These are phyloP conservation scores for Caenorhabditis angaria DNA, from an alignment of 2,888 invertebrate genomes.

Conservation along the genomic window DNA sequence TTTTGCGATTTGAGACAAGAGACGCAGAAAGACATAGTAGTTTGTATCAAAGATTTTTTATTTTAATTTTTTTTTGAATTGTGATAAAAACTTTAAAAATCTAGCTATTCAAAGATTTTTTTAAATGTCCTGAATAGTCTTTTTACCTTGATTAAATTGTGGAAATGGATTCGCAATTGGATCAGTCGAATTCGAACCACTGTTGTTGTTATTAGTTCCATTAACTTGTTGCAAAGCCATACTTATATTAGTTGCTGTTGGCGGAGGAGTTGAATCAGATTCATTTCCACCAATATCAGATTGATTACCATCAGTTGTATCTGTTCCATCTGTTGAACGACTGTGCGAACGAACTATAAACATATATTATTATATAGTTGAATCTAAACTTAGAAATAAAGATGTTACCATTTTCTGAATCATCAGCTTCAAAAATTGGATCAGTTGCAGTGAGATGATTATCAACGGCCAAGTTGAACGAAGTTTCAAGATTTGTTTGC, in stretches of 20 bases:
- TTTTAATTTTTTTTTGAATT: too few species aligned
- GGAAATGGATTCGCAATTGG: constrained; percentile 28
- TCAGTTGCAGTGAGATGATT: background rate
- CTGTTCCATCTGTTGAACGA: constrained; percentile 44
- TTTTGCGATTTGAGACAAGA: background rate
- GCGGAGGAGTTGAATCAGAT: constrained; percentile 31
- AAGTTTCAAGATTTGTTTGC: background rate
- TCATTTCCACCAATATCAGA: constrained; percentile 33
- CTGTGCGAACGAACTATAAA: constrained; percentile 10
- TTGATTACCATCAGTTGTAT: constrained; percentile 37
- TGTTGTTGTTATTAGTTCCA: constrained; percentile 4
- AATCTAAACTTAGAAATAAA: background rate
- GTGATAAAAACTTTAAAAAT: too few species aligned
- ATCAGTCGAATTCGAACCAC: constrained; percentile 11
- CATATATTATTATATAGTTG: background rate
- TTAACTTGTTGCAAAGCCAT: constrained; percentile 40
- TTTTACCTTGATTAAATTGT: constrained; percentile 36
- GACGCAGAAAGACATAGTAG: too few species aligned
- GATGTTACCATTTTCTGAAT: background rate
- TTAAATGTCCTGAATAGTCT: background rate
- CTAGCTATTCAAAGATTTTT: too few species aligned
- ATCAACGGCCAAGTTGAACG: background rate
- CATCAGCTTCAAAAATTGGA: background rate
- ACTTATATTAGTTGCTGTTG: constrained; percentile 44
- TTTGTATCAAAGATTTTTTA: background rate